phyloP scores from a whole-genome alignment of 2,888 invertebrate species.

The Sesia apiformis region DNA sequence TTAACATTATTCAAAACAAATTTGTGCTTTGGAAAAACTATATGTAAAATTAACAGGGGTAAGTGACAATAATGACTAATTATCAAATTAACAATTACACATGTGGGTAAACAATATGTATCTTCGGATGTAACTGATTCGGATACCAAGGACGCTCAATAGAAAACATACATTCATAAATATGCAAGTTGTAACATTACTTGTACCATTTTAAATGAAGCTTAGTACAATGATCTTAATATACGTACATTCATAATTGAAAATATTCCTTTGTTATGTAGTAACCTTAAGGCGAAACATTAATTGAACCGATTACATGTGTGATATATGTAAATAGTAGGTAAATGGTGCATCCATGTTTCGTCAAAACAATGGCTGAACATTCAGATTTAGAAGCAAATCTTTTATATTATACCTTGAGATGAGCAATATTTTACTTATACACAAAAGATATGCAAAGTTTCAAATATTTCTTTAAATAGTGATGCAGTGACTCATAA shows the following conservation, averaged over 20 bases:
- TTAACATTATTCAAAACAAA: conserved; percentile 24
- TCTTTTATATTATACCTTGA: no score
- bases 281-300: neutral
- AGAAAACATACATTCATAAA: neutral
- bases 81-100: neutral
- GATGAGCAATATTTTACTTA: no score
- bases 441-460: no score
- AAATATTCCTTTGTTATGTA: neutral
- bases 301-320: neutral
- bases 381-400: no score
- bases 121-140: neutral
- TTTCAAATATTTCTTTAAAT: no score
- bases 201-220: neutral
- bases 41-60: neutral
- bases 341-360: neutral
- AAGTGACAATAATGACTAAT: neutral
- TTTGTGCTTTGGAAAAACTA: conserved; percentile 24
- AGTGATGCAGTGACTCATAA: no score
- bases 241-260: neutral
- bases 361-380: no score
- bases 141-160: neutral
- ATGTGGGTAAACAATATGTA: neutral
- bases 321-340: neutral
- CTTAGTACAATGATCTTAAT: neutral
- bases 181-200: neutral